Evolutionary conservation across 2,113 vertebrate species (phyloP).

Genomic region (Montifringilla adamsi): DNA sequence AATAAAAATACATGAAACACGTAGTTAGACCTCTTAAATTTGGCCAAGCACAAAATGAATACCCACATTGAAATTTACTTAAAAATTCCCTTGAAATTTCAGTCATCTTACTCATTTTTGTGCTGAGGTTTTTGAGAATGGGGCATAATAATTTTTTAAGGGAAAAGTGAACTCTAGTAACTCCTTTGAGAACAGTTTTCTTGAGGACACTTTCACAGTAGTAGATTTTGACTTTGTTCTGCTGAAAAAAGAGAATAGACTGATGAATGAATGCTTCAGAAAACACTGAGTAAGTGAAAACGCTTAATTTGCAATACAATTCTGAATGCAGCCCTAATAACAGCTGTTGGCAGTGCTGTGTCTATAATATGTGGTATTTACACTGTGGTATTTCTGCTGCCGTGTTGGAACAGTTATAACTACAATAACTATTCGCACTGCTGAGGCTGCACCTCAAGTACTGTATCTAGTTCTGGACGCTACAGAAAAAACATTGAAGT

Average conservation of each 20-base stretch:
- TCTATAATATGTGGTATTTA: neutral
- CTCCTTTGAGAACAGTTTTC: neutral
- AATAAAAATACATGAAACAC: neutral
- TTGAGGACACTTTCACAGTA: neutral
- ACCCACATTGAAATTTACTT: neutral
- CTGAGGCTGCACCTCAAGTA: neutral
- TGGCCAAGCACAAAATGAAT: neutral
- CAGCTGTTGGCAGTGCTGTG: neutral
- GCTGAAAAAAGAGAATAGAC: neutral
- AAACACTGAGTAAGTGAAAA: neutral
- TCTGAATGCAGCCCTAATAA: neutral
- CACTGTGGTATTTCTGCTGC: neutral
- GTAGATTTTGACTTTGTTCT: neutral
- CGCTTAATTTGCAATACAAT: neutral
- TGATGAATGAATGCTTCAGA: neutral
- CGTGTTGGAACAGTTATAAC: neutral
- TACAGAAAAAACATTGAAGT: neutral
- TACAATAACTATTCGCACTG: neutral
- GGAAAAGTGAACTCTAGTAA: neutral
- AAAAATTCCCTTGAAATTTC: neutral
- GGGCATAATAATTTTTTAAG: neutral
- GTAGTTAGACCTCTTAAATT: neutral
- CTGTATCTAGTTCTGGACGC: neutral
- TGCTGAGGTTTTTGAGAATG: neutral
- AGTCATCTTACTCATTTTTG: neutral